Conservation (phyloP, 1,140 invertebrate genomes). For the Adelges cooleyi region DNA sequence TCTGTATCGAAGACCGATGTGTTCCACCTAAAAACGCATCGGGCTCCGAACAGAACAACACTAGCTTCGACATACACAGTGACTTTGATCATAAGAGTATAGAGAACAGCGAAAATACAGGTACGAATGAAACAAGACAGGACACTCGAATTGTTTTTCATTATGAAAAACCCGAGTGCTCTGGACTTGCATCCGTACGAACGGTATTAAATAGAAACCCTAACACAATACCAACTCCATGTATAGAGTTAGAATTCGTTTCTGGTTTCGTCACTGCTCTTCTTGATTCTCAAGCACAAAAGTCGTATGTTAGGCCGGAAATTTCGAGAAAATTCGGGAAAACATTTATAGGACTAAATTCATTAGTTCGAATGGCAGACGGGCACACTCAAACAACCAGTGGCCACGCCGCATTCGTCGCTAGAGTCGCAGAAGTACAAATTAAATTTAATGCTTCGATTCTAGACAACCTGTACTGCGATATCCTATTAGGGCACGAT, state of each 20-base stretch:
- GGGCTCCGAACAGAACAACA: background rate
- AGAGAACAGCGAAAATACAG: background rate
- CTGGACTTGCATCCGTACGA: background rate
- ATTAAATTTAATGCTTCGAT: background rate
- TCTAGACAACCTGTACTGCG: background rate
- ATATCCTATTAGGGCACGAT: background rate
- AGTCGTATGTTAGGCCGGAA: background rate
- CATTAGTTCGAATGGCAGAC: background rate
- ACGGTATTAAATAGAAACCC: background rate
- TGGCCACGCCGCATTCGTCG: background rate
- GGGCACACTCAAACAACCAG: background rate
- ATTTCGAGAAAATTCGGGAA: background rate
- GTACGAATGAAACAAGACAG: background rate
- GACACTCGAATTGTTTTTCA: background rate
- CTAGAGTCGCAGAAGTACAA: background rate
- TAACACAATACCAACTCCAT: background rate
- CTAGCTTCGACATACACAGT: background rate
- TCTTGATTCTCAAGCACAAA: background rate
- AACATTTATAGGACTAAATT: background rate
- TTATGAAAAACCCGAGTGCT: background rate
- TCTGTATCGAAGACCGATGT: no score
- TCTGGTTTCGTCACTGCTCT: background rate
- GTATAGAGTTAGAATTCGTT: background rate
- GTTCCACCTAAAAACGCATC: no score
- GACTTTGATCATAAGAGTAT: background rate